These are phyloP conservation scores for Drosophila pallidifrons DNA, from an alignment of 1,140 invertebrate species.

Conservation along the genomic window DNA sequence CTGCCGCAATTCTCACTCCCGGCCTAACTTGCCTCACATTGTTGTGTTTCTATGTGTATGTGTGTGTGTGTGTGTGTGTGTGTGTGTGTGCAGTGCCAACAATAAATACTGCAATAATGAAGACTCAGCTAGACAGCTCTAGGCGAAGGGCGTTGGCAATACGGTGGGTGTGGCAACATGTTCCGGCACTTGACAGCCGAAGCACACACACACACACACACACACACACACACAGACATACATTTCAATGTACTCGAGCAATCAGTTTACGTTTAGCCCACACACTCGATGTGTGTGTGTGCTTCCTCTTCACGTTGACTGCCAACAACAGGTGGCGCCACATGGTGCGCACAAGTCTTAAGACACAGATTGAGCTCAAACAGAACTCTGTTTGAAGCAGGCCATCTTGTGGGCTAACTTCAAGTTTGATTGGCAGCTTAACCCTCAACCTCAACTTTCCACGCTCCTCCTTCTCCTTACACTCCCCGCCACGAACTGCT, in stretches of 20 bases:
- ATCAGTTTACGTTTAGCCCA: constrained; percentile 15
- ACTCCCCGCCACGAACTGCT: too few species aligned
- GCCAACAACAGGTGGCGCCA: constrained; percentile 28
- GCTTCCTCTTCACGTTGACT: background rate
- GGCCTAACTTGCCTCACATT: background rate
- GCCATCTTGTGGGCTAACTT: constrained; percentile 2
- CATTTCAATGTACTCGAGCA: constrained; percentile 36
- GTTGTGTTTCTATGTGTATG: background rate
- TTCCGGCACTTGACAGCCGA: constrained; percentile 41
- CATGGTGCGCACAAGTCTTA: background rate
- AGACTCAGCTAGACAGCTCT: constrained; percentile 1
- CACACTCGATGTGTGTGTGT: constrained; percentile 1
- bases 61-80: too few species aligned
- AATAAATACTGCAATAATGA: constrained; percentile 21
- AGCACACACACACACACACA: constrained; percentile 2
- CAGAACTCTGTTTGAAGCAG: background rate
- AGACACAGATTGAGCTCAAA: background rate
- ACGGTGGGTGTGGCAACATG: constrained; percentile 18
- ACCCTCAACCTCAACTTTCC: background rate
- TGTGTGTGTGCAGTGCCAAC: background rate
- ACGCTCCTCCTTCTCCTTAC: too few species aligned
- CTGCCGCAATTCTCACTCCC: constrained; percentile 14
- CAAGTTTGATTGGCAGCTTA: constrained; percentile 18
- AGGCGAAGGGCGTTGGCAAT: background rate
- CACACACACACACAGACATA: constrained; percentile 8